Conservation (phyloP, 2,113 vertebrate species). For the Colistium nudipinnis region DNA sequence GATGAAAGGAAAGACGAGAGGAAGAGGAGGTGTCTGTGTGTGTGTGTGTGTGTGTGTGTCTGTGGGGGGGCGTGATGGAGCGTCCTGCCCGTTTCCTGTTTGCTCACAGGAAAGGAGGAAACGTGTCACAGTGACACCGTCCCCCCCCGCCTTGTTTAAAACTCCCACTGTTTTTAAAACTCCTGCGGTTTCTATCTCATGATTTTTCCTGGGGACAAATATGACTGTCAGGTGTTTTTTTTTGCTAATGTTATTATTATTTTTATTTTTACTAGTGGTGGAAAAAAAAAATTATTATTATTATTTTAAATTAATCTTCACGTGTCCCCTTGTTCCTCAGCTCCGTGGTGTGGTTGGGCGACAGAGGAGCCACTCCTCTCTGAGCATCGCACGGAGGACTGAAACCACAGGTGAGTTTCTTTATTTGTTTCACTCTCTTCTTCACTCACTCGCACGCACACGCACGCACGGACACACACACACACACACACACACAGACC, state of each 20-base stretch:
- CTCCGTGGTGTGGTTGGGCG: conserved; percentile 62
- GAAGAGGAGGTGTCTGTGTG: conserved; percentile 21
- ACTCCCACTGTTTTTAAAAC: background rate
- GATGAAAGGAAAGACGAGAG: conserved; percentile 74
- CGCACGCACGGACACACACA: no score
- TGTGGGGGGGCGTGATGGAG: conserved; percentile 44
- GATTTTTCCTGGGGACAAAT: background rate
- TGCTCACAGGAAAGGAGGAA: conserved; percentile 1
- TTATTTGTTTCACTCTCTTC: no score
- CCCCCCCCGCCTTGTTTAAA: background rate
- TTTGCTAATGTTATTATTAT: no score
- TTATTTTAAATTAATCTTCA: background rate
- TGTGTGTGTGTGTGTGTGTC: conserved; percentile 37
- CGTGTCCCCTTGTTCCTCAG: conserved; percentile 39
- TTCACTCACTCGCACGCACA: no score
- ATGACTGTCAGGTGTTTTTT: background rate
- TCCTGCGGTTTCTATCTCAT: conserved; percentile 4
- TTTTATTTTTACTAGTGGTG: no score
- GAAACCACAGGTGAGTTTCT: conserved; percentile 63
- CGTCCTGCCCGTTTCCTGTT: conserved; percentile 59
- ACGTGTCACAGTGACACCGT: conserved; percentile 42
- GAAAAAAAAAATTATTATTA: no score
- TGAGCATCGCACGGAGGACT: conserved; percentile 47
- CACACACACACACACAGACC: no score
- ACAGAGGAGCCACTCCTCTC: conserved; percentile 59